phyloP scores from a whole-genome alignment of 1,140 invertebrate species.

The Ceratina japonica region DNA sequence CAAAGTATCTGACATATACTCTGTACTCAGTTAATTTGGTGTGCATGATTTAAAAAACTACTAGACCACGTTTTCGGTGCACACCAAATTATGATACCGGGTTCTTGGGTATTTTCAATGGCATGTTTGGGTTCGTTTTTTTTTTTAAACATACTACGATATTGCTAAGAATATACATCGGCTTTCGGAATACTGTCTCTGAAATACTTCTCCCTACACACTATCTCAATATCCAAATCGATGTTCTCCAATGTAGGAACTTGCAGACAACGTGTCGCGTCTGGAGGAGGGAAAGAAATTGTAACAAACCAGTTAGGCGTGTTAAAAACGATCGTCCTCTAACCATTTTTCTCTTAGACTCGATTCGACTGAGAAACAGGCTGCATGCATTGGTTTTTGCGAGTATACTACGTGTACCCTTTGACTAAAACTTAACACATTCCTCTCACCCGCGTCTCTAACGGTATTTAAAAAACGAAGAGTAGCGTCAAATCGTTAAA shows the following conservation, averaged over 20 bases:
- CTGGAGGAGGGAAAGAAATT: neutral
- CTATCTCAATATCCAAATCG: neutral
- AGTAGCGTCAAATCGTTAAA: conserved; percentile 3
- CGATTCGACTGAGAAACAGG: conserved; percentile 13
- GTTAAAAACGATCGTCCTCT: neutral
- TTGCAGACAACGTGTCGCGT: neutral
- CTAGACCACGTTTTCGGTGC: neutral
- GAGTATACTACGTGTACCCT: conserved; percentile 18
- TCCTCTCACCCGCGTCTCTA: neutral
- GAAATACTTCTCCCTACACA: neutral
- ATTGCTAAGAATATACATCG: conserved; percentile 6
- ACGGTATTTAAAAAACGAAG: conserved; percentile 6
- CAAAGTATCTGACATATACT: neutral
- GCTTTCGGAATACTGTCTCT: neutral
- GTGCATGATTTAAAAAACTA: conserved; percentile 22
- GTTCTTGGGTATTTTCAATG: conserved; percentile 24
- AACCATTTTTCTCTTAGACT: neutral
- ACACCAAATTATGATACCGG: conserved; percentile 32
- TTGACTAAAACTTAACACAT: conserved; percentile 28
- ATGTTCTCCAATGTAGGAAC: neutral
- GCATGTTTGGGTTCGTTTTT: conserved; percentile 53
- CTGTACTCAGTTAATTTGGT: conserved; percentile 24
- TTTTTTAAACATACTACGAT: conserved; percentile 4
- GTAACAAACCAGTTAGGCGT: conserved; percentile 6
- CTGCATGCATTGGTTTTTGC: conserved; percentile 58